Conservation (phyloP, 2,113 vertebrate genomes). For the Gopherus evgoodei region DNA sequence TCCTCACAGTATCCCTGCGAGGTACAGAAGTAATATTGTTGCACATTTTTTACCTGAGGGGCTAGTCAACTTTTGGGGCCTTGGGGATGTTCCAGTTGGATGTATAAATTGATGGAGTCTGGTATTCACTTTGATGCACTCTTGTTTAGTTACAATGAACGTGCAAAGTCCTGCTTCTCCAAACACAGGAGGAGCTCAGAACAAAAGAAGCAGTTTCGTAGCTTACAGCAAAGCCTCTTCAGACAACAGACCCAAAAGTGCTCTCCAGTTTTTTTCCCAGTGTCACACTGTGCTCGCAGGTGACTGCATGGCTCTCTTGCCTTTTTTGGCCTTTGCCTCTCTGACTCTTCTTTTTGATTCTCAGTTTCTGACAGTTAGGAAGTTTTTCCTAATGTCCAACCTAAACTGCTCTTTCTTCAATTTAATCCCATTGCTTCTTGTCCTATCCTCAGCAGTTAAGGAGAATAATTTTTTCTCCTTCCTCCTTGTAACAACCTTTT, state of each 20-base stretch:
- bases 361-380: too few relatives aligned
- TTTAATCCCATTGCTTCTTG: too few relatives aligned
- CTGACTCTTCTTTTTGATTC: too few relatives aligned
- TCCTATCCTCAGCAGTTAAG: too few relatives aligned
- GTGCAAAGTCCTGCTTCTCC: neutral
- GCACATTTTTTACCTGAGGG: neutral
- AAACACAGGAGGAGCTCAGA: neutral
- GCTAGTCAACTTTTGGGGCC: neutral
- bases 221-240: neutral
- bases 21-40: neutral
- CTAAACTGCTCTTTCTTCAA: too few relatives aligned
- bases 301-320: too few relatives aligned
- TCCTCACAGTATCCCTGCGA: neutral
- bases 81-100: too few relatives aligned
- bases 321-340: neutral
- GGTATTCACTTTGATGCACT: neutral
- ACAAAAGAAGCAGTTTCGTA: neutral
- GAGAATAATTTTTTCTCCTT: too few relatives aligned
- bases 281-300: neutral
- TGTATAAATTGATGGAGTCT: neutral
- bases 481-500: too few relatives aligned
- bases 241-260: neutral
- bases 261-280: neutral
- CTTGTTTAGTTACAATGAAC: neutral
- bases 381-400: too few relatives aligned